These are phyloP conservation scores for Schizopygopsis pylzovi DNA, from an alignment of 2,797 vertebrate species.

Conservation along the genomic window DNA sequence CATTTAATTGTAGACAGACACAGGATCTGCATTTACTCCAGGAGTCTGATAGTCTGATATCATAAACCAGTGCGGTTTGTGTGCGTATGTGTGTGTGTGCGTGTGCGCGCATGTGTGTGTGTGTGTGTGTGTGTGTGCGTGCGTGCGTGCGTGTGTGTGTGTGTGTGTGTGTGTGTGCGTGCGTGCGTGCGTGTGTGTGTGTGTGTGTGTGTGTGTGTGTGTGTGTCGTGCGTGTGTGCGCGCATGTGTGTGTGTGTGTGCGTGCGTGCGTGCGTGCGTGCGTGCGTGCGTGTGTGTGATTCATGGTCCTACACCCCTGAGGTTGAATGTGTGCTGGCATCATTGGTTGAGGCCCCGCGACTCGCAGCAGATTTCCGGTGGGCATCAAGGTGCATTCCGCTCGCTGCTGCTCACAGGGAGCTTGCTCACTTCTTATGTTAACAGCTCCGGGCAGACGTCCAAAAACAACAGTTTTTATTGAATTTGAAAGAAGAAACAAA, in stretches of 20 bases:
- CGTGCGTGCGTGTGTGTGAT: not conserved
- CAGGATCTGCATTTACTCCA: not conserved
- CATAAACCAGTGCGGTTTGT: not conserved
- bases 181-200: not conserved
- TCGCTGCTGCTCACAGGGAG: constrained; percentile 63
- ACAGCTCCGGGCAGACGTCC: constrained; percentile 70
- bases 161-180: not conserved
- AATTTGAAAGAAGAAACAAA: constrained; percentile 58
- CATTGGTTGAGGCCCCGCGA: constrained; percentile 55
- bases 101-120: no score
- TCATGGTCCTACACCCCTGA: constrained; percentile 17
- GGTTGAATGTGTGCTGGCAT: constrained; percentile 51
- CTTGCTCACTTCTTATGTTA: constrained; percentile 66
- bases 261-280: no score
- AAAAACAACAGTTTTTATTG: constrained; percentile 74
- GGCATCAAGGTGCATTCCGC: constrained; percentile 62
- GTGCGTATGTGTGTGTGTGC: not conserved
- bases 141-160: not conserved
- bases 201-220: constrained; percentile 11
- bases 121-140: no score
- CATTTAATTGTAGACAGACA: not conserved
- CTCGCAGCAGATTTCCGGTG: constrained; percentile 72
- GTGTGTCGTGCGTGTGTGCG: no score
- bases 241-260: no score
- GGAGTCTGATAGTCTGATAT: constrained; percentile 26